Evolutionary conservation across 2,888 invertebrate species (phyloP).

Genomic region (Epinotia brunnichana): DNA sequence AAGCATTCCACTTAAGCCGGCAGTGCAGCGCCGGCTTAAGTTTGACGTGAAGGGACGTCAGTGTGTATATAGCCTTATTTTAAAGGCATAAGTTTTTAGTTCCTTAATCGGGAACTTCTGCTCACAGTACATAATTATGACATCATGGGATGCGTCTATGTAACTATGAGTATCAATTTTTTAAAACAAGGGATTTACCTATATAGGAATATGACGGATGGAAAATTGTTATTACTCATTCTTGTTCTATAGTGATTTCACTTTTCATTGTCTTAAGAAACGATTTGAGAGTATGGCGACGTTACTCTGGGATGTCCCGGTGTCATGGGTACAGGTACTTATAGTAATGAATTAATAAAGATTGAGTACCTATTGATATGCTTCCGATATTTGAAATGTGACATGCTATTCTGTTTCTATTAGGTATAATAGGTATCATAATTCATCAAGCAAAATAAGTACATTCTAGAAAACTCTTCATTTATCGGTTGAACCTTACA

Average conservation of each 20-base stretch:
- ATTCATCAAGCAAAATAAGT: background rate
- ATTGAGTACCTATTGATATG: background rate
- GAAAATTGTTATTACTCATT: slow-evolving; percentile 27
- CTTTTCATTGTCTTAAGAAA: slow-evolving; percentile 7
- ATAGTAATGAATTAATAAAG: slow-evolving; percentile 5
- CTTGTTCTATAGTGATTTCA: slow-evolving; percentile 12
- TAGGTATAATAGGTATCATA: background rate
- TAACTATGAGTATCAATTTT: background rate
- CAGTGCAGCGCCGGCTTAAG: slow-evolving; percentile 63
- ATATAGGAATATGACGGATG: slow-evolving; percentile 10
- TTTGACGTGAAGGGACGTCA: slow-evolving; percentile 57
- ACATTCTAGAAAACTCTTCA: background rate
- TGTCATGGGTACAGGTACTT: too few relatives aligned
- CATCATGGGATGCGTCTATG: slow-evolving; percentile 8
- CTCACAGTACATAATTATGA: slow-evolving; percentile 9
- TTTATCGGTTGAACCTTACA: background rate
- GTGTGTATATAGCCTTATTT: slow-evolving; percentile 49
- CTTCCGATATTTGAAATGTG: background rate
- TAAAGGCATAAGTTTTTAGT: slow-evolving; percentile 29
- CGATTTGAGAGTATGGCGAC: background rate
- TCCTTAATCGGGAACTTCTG: background rate
- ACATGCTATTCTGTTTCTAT: background rate
- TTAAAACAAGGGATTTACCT: slow-evolving; percentile 25
- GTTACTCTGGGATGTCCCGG: background rate
- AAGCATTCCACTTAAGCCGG: slow-evolving; percentile 79